Base-by-base conservation (phyloP, 1,140 invertebrate species). In the Drosophila nigrodunni region DNA sequence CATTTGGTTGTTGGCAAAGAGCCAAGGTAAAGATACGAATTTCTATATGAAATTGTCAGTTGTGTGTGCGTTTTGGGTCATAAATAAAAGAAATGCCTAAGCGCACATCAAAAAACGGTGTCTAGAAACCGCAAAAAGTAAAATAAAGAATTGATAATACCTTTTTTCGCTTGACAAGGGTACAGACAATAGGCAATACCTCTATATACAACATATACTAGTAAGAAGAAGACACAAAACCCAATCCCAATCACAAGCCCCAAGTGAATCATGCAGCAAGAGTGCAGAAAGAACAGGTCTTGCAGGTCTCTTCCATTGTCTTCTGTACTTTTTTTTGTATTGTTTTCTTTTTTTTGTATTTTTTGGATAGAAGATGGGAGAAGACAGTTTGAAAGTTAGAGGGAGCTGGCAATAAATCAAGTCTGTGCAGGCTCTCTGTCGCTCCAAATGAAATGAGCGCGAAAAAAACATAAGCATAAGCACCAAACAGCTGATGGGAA, bases 401-500 rank as follows among this genome's bases (percentile, higher is more conserved):
- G 54, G 30, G 54, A 73, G 73, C 30, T 44, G 64, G 54, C 67
- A 49, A 87, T 88, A 87, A 87, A 87, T 87, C 82, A 87, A 87
- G 82, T 81, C 78, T 78, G 25, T 30, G 3, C 46, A 50, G 25
- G 72, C 66, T 54, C 41, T 43, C n/a, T 10, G 7, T 9, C 37
- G 7, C 37, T 39, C 10, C 10, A 76, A 82, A 72, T 79, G 64
- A 65, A 68, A 77, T 69, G 74, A 74, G 78, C 65, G 59, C 68
- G 75, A 44, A 71, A 83, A 77, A 77, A 85, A 85, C 66, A 81
- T 86, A 80, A 81, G 86, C 78, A 81, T 86, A 80, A 81, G 86
- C 82, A 81, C 61, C 68, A 35, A 88, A 87, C 83, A 87, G 83
- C 82, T 87, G 82, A 88, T 87, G 79, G 7, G 2, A 15, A 13